Evolutionary conservation across 2,113 vertebrate genomes (phyloP), one percentile per base, ranked within the genome.

Genomic region (Muntiacus reevesi): DNA sequence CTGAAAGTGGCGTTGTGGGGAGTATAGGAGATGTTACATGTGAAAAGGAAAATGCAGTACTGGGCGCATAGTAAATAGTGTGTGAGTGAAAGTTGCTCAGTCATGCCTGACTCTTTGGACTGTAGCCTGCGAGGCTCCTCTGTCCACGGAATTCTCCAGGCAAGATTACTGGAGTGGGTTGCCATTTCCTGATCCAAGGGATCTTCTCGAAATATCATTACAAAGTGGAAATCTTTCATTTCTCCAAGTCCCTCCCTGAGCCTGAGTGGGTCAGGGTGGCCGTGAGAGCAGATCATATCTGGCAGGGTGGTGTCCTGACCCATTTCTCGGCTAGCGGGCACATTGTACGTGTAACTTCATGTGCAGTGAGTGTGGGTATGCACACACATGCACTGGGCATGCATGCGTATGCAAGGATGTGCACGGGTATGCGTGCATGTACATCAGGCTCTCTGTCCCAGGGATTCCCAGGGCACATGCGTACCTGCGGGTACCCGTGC

Each of bases 371-470:
- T 11, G 2, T 6, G 27, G 5, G 67, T 81, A 28, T 78, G 54
- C 60, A 57, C 4, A 78, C 7, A 40, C 2, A 17, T 33, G 67
- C 50, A 28, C 4, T 28, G 47, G 52, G 47, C 3, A 3, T 91
- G 54, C 9, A 2, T 1, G 30, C n/a, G 5, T 43, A 67, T 91
- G 59, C 43, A 88, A 45, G 30, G 14, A 21, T 25, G 8, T 19
- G 10, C 1, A 3, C 25, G 47, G 76, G 45, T 43, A 17, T 64
- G 45, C 0, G 1, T 6, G 23, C 36, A 13, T 36, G 28, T 23
- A 11, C 62, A 27, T 27, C 12, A 43, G 47, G 85, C 91, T 57
- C 47, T 79, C 88, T 47, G 60, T 47, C 57, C n/a, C 60, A n/a
- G 79, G 92, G 76, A 83, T 74, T 78, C 91, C 86, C 28, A 1